phyloP scores from a whole-genome alignment of 2,888 invertebrate species.

The Oligia strigilis region DNA sequence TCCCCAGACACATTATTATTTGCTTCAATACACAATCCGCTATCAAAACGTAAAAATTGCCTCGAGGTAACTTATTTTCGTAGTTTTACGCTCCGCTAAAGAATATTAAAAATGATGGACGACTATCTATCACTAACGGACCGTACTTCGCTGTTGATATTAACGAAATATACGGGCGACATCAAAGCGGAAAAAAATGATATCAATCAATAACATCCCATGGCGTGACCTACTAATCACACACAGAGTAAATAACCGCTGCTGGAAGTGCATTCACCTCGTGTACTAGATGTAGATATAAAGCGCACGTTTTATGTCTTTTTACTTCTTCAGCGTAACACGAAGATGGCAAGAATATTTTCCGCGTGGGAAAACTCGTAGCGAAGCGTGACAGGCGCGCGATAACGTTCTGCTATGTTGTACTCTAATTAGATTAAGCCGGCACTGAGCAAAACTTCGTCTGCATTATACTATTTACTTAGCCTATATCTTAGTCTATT shows the following conservation, averaged over 20 bases:
- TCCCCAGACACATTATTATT: constrained; percentile 77
- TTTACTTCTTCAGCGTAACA: constrained; percentile 74
- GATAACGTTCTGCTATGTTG: constrained; percentile 80
- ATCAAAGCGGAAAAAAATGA: constrained; percentile 73
- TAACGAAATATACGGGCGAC: constrained; percentile 59
- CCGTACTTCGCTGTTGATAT: constrained; percentile 61
- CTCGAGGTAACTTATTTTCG: constrained; percentile 65
- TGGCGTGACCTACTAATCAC: constrained; percentile 76
- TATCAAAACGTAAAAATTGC: constrained; percentile 73
- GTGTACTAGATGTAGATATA: constrained; percentile 61
- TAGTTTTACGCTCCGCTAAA: constrained; percentile 68
- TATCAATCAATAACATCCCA: constrained; percentile 82
- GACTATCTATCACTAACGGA: constrained; percentile 72
- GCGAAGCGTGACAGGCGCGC: constrained; percentile 79
- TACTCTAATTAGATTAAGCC: constrained; percentile 82
- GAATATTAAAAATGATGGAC: constrained; percentile 78
- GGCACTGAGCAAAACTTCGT: constrained; percentile 70
- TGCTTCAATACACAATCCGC: constrained; percentile 74
- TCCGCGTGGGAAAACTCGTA: constrained; percentile 78
- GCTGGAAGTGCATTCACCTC: constrained; percentile 75
- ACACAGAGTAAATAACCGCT: constrained; percentile 68
- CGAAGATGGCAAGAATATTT: constrained; percentile 79
- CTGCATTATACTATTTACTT: constrained; percentile 68
- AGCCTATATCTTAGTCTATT: constrained; percentile 52
- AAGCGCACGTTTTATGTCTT: constrained; percentile 74